Evolutionary conservation across 2,888 invertebrate genomes (phyloP), one percentile per base, ranked within the genome.

Genomic region (Philereme transversata): DNA sequence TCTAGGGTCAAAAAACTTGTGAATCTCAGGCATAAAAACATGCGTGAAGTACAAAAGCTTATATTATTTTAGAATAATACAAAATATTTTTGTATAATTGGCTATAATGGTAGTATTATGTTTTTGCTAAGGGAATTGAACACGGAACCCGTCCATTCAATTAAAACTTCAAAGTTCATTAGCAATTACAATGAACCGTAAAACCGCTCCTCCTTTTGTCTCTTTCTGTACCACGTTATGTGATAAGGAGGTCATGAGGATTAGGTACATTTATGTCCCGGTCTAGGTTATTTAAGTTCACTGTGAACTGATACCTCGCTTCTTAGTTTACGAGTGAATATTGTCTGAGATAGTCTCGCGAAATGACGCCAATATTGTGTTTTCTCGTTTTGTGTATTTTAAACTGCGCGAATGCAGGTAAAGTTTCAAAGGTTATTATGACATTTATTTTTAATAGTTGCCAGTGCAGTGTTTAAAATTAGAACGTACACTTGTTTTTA

Each of bases 321-420:
- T 10, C 10, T 41, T n/a, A 43, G 43, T 43, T 43, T 43, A 43
- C 4, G 4, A 43, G 7, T 45, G 5, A 45, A 45, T 22, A 45
- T 7, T 45, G 22, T 3, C 22, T 22, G 8, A 22, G 45, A 22
- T 7, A 45, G 45, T 45, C 48, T 55, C n/a, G 48, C 48, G 48
- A 55, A 34, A 55, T 55, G 48, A 45, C 6, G 45, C 6, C 8
- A 22, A 45, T 22, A 22, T 22, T 6, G 11, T 45, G 22, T 45
- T 11, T 22, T 6, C 22, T 45, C 45, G 11, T 45, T 3, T 7
- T 45, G 22, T 22, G 22, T 45, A 22, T 45, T 45, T 45, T 43
- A 10, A 10, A 45, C 22, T 5, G 7, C 4, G 22, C 7, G 6
- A 45, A 22, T 22, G 11, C 45, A 2, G 45, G 45, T 45, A 45